Evolutionary conservation across 2,797 vertebrate species (phyloP).

Genomic region (Pelochelys cantorii): DNA sequence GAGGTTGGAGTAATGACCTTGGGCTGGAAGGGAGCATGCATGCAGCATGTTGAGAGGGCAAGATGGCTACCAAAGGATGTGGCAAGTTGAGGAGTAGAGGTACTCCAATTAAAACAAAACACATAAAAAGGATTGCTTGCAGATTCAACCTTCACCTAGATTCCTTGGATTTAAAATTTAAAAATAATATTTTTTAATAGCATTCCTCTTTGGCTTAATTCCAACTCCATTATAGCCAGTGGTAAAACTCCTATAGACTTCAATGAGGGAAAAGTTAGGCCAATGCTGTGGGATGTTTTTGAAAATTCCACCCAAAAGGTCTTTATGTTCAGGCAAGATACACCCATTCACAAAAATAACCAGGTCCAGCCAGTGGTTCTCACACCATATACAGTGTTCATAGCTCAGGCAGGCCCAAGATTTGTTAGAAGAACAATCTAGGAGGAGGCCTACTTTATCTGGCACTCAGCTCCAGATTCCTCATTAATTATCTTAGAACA

Average conservation of each 20-base stretch:
- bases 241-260: conserved; percentile 33
- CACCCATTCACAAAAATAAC: not conserved
- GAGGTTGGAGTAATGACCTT: not conserved
- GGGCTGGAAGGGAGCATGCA: not conserved
- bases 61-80: not conserved
- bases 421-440: not conserved
- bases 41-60: not conserved
- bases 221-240: not conserved
- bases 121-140: not conserved
- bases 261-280: not conserved
- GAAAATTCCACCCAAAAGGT: not conserved
- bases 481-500: rapidly evolving
- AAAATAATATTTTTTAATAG: not conserved
- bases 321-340: not conserved
- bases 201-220: not conserved
- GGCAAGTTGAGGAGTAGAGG: not conserved
- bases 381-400: not conserved
- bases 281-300: not conserved
- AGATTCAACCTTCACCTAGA: not conserved
- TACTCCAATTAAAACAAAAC: not conserved
- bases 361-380: not conserved
- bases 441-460: not conserved
- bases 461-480: not conserved
- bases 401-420: not conserved
- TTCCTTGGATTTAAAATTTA: not conserved